Evolutionary conservation across 2,888 invertebrate genomes (phyloP).

Genomic region (Sinotaia quadrata): DNA sequence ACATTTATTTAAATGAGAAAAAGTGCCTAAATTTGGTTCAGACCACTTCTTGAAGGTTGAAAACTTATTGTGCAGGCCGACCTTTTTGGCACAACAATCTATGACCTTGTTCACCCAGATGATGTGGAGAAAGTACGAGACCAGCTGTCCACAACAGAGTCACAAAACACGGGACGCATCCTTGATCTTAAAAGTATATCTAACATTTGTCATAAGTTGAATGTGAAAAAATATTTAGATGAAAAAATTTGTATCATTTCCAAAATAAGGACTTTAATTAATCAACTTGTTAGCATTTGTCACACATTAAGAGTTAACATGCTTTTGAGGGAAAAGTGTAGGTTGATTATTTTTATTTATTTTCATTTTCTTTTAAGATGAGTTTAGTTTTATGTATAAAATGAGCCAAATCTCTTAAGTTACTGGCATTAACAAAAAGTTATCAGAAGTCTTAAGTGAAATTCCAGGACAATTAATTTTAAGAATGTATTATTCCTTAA

Average conservation of each 20-base stretch:
- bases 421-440: conserved; percentile 95
- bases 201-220: no score
- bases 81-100: conserved; percentile 95
- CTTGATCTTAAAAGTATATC: conserved; percentile 90
- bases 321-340: no score
- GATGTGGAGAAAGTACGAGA: conserved; percentile 95
- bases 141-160: conserved; percentile 96
- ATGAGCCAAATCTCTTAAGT: conserved; percentile 90
- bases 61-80: conserved; percentile 82
- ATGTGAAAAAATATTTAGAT: no score
- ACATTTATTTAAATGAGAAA: no score
- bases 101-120: conserved; percentile 97
- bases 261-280: no score
- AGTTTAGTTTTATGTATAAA: not conserved
- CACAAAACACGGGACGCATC: conserved; percentile 91
- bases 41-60: no score
- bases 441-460: conserved; percentile 47
- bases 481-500: no score
- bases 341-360: no score
- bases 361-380: not conserved
- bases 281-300: no score
- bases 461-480: not conserved
- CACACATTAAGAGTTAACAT: no score
- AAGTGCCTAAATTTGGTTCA: no score
- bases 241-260: no score